A percentile compares a stretch with the other conserved stretches of the same genome.
These are phyloP conservation scores for Hypena proboscidalis DNA, from an alignment of 2,888 invertebrate genomes.

Conservation along the genomic window DNA sequence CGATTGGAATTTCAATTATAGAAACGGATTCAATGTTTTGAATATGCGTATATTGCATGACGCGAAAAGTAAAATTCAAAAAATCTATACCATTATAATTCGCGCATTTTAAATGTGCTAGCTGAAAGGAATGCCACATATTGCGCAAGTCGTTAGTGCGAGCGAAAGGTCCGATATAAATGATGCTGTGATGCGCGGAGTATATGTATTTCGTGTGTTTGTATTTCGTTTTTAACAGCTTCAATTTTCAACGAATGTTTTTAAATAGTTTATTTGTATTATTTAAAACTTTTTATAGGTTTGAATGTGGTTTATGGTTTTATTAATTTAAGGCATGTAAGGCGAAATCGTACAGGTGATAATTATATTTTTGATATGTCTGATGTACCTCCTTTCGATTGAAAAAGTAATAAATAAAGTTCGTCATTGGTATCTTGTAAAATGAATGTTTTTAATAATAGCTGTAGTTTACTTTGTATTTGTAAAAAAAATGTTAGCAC, in stretches of 20 bases:
- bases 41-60: neutral
- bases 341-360: constrained; percentile 24
- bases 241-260: constrained; percentile 18
- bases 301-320: constrained; percentile 16
- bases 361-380: constrained; percentile 39
- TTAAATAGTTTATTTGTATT: constrained; percentile 9
- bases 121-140: too few species aligned
- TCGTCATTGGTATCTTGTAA: constrained; percentile 29
- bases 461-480: constrained; percentile 1
- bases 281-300: constrained; percentile 12
- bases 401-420: constrained; percentile 16
- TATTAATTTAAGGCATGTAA: constrained; percentile 14
- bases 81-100: too few species aligned
- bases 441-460: constrained; percentile 5
- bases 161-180: too few species aligned
- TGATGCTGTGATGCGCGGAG: too few species aligned
- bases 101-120: too few species aligned
- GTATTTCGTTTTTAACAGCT: neutral
- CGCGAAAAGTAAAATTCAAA: too few species aligned
- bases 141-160: too few species aligned
- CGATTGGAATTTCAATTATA: constrained; percentile 1
- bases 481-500: too few species aligned
- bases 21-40: neutral
- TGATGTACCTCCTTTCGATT: constrained; percentile 33
- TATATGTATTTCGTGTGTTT: too few species aligned